These are phyloP conservation scores for Scolopax rusticola DNA, from an alignment of 2,797 vertebrate species.

Conservation along the genomic window DNA sequence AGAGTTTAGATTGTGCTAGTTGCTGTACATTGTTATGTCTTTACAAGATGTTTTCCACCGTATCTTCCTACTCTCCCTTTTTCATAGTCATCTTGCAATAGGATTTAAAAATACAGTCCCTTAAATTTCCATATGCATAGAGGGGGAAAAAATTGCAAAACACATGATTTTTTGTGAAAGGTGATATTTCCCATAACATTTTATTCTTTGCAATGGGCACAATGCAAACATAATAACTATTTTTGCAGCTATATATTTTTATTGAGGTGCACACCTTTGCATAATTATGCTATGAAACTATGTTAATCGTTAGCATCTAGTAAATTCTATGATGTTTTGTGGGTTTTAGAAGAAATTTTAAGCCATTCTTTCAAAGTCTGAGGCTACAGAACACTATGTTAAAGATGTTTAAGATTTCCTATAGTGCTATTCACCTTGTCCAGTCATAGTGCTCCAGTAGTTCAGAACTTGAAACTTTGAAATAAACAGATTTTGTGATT, in stretches of 20 bases:
- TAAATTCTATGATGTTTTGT: background rate
- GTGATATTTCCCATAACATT: background rate
- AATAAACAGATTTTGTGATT: background rate
- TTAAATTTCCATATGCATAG: background rate
- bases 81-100: background rate
- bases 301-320: background rate
- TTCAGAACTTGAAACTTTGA: background rate
- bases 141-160: background rate
- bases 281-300: background rate
- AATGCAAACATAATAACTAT: background rate
- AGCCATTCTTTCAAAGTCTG: background rate
- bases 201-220: background rate
- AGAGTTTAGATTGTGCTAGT: background rate
- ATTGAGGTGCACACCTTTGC: background rate
- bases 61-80: background rate
- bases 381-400: background rate
- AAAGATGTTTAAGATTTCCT: background rate
- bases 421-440: background rate
- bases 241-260: background rate
- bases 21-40: background rate
- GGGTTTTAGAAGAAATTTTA: background rate
- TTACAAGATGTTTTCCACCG: background rate
- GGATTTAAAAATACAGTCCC: background rate
- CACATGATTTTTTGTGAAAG: background rate
- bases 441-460: background rate